phyloP scores from a whole-genome alignment of 2,113 vertebrate genomes.

The Calyptomena viridis region DNA sequence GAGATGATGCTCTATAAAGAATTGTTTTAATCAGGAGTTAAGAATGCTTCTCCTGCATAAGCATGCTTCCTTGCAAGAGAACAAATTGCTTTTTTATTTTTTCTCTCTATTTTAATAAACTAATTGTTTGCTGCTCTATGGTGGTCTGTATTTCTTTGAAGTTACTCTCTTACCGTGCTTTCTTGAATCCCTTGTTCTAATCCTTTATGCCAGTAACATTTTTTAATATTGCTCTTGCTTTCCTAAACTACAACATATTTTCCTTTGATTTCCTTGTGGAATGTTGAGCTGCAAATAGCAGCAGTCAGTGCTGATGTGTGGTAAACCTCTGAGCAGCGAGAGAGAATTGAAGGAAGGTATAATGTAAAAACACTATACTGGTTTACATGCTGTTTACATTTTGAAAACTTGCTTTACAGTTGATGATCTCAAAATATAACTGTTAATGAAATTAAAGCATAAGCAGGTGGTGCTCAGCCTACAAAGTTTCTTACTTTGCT shows the following conservation, averaged over 20 bases:
- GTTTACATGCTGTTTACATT: background rate
- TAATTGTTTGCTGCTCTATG: background rate
- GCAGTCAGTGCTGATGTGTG: background rate
- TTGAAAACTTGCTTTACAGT: conserved; percentile 30
- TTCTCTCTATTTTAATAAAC: background rate
- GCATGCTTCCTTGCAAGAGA: background rate
- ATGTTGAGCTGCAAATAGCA: background rate
- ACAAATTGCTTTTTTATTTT: background rate
- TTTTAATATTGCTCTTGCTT: background rate
- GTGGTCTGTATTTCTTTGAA: background rate
- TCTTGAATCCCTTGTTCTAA: background rate
- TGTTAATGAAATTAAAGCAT: conserved; percentile 10
- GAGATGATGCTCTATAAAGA: background rate
- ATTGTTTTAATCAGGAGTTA: background rate
- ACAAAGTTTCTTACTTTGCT: conserved; percentile 24
- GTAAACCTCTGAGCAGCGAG: background rate
- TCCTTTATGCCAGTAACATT: background rate
- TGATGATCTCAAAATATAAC: conserved; percentile 17
- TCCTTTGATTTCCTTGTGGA: background rate
- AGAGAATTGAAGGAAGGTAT: background rate
- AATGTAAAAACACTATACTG: background rate
- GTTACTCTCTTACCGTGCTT: background rate
- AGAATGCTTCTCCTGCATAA: background rate
- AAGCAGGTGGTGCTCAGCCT: conserved; percentile 15
- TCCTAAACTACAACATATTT: background rate